Evolutionary conservation across 1,140 invertebrate genomes (phyloP).

Genomic region (Orchesella cincta): DNA sequence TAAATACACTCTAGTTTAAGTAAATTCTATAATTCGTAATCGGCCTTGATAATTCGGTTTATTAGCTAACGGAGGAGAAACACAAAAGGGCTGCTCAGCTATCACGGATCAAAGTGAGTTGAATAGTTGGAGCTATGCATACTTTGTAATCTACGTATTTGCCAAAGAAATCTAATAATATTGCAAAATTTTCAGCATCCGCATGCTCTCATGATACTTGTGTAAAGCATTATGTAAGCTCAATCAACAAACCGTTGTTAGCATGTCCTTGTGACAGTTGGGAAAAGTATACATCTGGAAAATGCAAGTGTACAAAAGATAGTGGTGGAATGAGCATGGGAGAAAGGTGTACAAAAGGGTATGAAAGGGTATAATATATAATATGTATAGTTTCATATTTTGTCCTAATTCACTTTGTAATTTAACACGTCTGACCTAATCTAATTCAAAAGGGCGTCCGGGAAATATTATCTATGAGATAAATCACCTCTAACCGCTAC

Average conservation of each 20-base stretch:
- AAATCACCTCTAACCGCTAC: too few species aligned
- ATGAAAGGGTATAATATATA: too few species aligned
- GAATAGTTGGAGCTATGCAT: not conserved
- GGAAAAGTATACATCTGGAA: not conserved
- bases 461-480: too few species aligned
- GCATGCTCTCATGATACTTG: not conserved
- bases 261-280: not conserved
- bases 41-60: not conserved
- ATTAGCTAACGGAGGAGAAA: not conserved
- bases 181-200: not conserved
- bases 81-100: not conserved
- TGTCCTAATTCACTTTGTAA: too few species aligned
- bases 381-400: too few species aligned
- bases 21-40: not conserved
- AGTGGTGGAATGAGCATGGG: not conserved
- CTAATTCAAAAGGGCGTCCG: too few species aligned
- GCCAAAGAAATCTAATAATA: not conserved
- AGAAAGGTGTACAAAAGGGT: too few species aligned
- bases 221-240: not conserved
- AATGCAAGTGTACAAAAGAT: not conserved
- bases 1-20: not conserved
- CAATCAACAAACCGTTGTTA: not conserved
- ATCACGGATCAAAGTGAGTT: not conserved
- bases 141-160: not conserved
- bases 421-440: too few species aligned